Conservation (phyloP, 2,797 vertebrate genomes). For the Urophycis tenuis region DNA sequence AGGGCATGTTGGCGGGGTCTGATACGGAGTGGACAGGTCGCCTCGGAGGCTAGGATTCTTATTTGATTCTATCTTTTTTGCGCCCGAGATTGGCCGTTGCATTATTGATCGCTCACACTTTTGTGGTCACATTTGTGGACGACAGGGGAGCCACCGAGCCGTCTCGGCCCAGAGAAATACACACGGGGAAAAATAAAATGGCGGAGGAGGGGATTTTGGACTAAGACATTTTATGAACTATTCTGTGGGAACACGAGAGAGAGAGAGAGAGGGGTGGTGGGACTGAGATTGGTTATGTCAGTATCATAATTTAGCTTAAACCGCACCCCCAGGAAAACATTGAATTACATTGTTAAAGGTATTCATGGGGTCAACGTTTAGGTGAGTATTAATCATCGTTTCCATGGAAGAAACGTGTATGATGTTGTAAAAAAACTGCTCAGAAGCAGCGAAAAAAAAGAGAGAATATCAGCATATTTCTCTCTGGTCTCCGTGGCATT, state of each 20-base stretch:
- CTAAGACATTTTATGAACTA: neutral
- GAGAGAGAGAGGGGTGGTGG: too few relatives aligned
- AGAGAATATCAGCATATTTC: too few relatives aligned
- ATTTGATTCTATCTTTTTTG: constrained; percentile 10
- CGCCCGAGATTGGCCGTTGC: constrained; percentile 14
- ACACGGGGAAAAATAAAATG: neutral
- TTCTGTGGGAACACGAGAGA: neutral
- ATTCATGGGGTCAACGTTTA: neutral
- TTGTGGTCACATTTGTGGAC: constrained; percentile 17
- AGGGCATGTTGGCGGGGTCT: constrained; percentile 8
- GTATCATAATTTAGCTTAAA: neutral
- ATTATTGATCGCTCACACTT: constrained; percentile 42
- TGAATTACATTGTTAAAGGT: neutral
- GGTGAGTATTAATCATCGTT: neutral
- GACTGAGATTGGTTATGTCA: neutral
- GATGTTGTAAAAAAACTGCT: too few relatives aligned
- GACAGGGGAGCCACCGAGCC: neutral
- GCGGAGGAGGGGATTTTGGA: neutral
- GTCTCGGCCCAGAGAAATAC: neutral
- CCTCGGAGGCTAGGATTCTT: constrained; percentile 17
- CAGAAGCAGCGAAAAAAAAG: too few relatives aligned
- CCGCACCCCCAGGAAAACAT: neutral
- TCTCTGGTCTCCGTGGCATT: too few relatives aligned
- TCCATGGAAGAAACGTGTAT: neutral
- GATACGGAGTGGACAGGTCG: constrained; percentile 20